Evolutionary conservation across 2,888 invertebrate species (phyloP).

Genomic region (Macaria liturata): DNA sequence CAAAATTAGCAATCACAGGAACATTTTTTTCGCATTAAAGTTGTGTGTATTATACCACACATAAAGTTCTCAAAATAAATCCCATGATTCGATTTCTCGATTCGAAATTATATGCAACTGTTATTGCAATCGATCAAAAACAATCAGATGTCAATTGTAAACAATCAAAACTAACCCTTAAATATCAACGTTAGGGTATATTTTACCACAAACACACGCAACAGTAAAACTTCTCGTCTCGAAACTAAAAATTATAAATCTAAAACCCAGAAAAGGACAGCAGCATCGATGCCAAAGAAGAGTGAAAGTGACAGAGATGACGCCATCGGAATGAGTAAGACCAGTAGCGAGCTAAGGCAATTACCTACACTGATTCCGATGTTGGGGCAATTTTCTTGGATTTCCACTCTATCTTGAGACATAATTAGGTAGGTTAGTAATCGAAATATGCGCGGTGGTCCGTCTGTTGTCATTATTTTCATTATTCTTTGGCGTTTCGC

Average conservation of each 20-base stretch:
- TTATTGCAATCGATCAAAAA: slow-evolving; percentile 22
- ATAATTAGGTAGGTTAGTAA: slow-evolving; percentile 74
- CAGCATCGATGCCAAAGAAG: slow-evolving; percentile 35
- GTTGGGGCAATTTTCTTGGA: slow-evolving; percentile 65
- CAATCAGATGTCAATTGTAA: slow-evolving; percentile 13
- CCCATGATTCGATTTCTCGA: slow-evolving; percentile 19
- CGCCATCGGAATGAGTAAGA: slow-evolving; percentile 67
- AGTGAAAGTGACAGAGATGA: slow-evolving; percentile 58
- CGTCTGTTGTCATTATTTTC: slow-evolving; percentile 67
- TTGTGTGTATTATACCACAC: not conserved
- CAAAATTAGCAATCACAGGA: too few species aligned
- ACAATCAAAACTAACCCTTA: slow-evolving; percentile 18
- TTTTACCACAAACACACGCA: slow-evolving; percentile 4
- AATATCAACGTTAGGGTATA: slow-evolving; percentile 7
- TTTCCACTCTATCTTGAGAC: slow-evolving; percentile 59
- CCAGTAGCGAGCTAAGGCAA: slow-evolving; percentile 66
- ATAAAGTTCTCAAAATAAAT: slow-evolving; percentile 9
- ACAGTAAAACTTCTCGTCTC: slow-evolving; percentile 11
- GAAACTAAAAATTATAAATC: slow-evolving; percentile 45
- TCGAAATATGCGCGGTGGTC: slow-evolving; percentile 73
- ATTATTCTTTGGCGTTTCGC: slow-evolving; percentile 60
- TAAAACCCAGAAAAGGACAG: slow-evolving; percentile 49
- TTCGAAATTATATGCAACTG: slow-evolving; percentile 25
- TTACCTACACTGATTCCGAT: slow-evolving; percentile 64
- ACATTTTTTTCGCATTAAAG: too few species aligned